Evolutionary conservation across 2,888 invertebrate species (phyloP).

Genomic region (Fragum fragum): DNA sequence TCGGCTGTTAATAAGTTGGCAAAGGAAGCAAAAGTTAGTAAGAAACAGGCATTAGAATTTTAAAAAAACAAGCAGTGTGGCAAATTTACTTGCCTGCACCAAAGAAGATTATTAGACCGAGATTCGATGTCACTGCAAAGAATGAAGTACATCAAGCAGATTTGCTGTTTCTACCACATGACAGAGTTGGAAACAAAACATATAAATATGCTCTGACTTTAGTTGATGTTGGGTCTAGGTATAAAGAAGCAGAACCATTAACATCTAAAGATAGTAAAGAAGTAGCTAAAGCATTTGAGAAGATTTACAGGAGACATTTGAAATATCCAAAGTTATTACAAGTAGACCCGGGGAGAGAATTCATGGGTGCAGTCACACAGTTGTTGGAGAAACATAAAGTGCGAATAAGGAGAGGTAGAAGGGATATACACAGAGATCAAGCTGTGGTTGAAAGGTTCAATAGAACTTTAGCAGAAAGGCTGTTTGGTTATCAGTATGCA

Average conservation of each 20-base stretch:
- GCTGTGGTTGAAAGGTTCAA: constrained; percentile 61
- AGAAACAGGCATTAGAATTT: constrained; percentile 41
- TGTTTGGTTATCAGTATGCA: constrained; percentile 62
- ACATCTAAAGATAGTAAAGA: constrained; percentile 55
- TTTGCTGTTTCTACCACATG: constrained; percentile 35
- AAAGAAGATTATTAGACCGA: constrained; percentile 52
- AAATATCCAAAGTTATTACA: constrained; percentile 58
- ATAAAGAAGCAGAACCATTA: constrained; percentile 66
- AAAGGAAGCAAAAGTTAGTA: constrained; percentile 46
- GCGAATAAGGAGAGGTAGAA: constrained; percentile 45
- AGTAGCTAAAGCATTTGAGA: constrained; percentile 57
- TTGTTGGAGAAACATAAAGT: constrained; percentile 56
- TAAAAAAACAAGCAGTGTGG: constrained; percentile 50
- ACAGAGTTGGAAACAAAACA: constrained; percentile 43
- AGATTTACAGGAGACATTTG: constrained; percentile 52
- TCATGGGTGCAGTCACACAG: constrained; percentile 54
- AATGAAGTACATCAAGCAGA: constrained; percentile 21
- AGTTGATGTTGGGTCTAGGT: constrained; percentile 61
- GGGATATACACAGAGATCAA: constrained; percentile 60
- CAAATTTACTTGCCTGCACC: constrained; percentile 59
- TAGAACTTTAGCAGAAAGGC: constrained; percentile 57
- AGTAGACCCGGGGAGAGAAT: constrained; percentile 60
- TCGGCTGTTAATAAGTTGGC: constrained; percentile 44
- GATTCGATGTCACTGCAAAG: constrained; percentile 50
- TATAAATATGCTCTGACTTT: constrained; percentile 65